phyloP scores from a whole-genome alignment of 2,888 invertebrate genomes.

The Cremastobaeus sp. region DNA sequence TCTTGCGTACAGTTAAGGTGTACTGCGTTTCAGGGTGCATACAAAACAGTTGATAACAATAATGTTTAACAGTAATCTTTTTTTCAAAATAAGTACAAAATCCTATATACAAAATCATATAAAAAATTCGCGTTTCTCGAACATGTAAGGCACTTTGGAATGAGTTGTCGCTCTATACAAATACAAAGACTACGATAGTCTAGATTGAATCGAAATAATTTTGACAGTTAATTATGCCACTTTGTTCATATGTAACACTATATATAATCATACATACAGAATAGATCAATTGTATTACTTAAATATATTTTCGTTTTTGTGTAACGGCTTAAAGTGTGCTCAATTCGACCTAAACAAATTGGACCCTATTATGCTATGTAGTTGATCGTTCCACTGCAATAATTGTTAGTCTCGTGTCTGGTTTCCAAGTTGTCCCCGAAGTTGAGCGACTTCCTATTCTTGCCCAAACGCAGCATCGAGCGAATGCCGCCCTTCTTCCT shows the following conservation, averaged over 20 bases:
- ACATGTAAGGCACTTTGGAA: slow-evolving; percentile 77
- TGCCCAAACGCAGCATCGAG: slow-evolving; percentile 76
- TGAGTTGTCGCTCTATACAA: slow-evolving; percentile 68
- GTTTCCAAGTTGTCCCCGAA: slow-evolving; percentile 76
- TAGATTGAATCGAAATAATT: slow-evolving; percentile 24
- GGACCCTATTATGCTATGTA: slow-evolving; percentile 73
- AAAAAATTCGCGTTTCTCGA: slow-evolving; percentile 63
- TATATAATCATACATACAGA: slow-evolving; percentile 35
- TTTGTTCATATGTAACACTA: slow-evolving; percentile 49
- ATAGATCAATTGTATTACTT: too few species aligned
- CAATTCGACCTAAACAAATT: slow-evolving; percentile 27
- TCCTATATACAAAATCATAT: slow-evolving; percentile 70
- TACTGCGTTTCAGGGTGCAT: slow-evolving; percentile 41
- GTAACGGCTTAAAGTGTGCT: slow-evolving; percentile 35
- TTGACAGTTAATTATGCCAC: slow-evolving; percentile 47
- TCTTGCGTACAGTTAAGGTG: too few species aligned
- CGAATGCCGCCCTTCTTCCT: slow-evolving; percentile 76
- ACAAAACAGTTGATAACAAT: slow-evolving; percentile 45
- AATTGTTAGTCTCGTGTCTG: slow-evolving; percentile 75
- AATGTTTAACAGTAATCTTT: slow-evolving; percentile 29
- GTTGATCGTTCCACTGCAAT: slow-evolving; percentile 77
- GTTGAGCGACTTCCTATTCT: slow-evolving; percentile 76
- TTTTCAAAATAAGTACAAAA: slow-evolving; percentile 70
- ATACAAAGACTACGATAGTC: slow-evolving; percentile 36
- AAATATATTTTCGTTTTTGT: slow-evolving; percentile 23